Percentiles rank a stretch among this genome's conserved stretches.
Evolutionary conservation across 1,140 invertebrate species (phyloP).

Genomic region (Gonatopus flavifemur): DNA sequence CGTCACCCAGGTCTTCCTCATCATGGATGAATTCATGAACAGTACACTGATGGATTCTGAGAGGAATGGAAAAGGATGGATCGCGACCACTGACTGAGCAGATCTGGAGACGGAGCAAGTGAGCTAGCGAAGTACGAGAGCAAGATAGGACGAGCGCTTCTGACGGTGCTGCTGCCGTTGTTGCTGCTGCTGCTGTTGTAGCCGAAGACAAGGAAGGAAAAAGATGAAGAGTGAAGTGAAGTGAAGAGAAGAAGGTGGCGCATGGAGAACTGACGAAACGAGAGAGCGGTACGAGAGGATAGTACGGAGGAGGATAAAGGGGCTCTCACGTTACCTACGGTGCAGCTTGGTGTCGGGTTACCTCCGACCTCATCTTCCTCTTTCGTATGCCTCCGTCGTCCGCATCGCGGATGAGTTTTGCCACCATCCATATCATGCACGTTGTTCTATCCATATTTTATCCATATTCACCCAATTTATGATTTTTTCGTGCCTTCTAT

Average conservation of each 20-base stretch:
- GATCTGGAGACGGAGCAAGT: no score
- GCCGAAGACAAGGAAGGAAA: conserved; percentile 2
- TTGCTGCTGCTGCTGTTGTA: not conserved
- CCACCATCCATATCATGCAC: conserved; percentile 42
- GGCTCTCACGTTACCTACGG: conserved; percentile 49
- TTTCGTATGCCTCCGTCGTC: conserved; percentile 48
- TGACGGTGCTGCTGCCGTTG: conserved; percentile 11
- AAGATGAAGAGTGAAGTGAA: conserved; percentile 27
- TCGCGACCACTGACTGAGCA: conserved; percentile 22
- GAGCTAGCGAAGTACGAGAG: no score
- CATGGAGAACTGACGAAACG: conserved; percentile 28
- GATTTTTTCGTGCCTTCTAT: conserved; percentile 21
- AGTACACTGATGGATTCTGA: conserved; percentile 27
- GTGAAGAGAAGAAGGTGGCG: conserved; percentile 26
- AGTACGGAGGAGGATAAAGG: conserved; percentile 32
- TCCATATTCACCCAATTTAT: no score
- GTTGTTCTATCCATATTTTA: no score
- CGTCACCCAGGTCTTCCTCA: no score
- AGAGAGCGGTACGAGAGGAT: conserved; percentile 33
- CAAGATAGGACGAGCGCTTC: not conserved
- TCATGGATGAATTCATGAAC: no score
- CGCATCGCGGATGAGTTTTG: no score
- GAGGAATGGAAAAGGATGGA: no score
- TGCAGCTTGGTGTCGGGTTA: conserved; percentile 48
- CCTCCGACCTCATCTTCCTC: conserved; percentile 48